Evolutionary conservation across 2,113 vertebrate species (phyloP), one percentile per base, ranked within the genome.

Genomic region (Hypomesus transpacificus): DNA sequence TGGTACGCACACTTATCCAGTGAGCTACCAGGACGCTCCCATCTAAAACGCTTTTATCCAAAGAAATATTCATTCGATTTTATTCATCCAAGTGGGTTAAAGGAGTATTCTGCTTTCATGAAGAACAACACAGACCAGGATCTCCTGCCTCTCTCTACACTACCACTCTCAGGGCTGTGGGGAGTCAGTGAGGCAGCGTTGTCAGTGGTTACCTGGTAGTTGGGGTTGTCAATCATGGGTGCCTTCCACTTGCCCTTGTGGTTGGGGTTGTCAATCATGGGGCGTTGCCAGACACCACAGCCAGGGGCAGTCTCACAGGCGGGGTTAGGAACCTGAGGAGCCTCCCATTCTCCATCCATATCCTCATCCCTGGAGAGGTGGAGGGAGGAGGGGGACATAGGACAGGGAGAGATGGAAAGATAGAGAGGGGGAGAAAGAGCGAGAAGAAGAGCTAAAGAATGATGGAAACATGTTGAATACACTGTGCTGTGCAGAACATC

Each of bases 201-300:
- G 9, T 9, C 39, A 46, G 9, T 46, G 4, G 3, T 74, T 84
- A 98, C 97, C 96, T 98, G 97, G 86, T 99, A 99, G 90, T 94
- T 97, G 69, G 96, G 95, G 0, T 99, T 99, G 89, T 99, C 97
- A 62, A 99, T 96, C 96, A 98, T 97, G 20, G 96, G 92, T 7
- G 96, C 82, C 84, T 99, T 99, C 97, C 97, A 99, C 86, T 98
- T 99, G 90, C 97, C 97, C 90, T 97, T 98, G 88, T 98, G 95
- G 89, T 85, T 95, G 65, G 97, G 96, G 86, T 99, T 99, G 82
- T 98, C 96, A 28, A 97, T 93, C 91, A 93, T 90, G 0, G 97
- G 97, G 1, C 94, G 88, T 64, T 97, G 93, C 97, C 97, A 99
- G 63, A 85, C 82, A 18, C 97, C 96, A 68, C 97, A 99, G 65